Conservation (phyloP, 2,888 invertebrate species). For the Entomobrya multifasciata region DNA sequence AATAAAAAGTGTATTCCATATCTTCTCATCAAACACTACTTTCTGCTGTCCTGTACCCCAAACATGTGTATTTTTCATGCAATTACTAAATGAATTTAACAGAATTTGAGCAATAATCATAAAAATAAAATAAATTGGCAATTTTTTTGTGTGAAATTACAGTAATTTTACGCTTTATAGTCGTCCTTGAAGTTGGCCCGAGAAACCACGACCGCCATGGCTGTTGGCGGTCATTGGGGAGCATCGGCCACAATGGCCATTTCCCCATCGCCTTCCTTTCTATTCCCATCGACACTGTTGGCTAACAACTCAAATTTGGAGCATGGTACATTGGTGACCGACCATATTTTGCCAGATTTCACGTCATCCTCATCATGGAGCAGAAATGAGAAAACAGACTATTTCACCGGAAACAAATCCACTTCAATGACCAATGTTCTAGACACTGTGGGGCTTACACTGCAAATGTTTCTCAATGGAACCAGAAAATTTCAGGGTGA, state of each 20-base stretch:
- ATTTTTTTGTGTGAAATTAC: background rate
- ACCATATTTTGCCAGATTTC: background rate
- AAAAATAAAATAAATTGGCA: background rate
- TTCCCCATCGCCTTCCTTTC: conserved; percentile 3
- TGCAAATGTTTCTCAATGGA: conserved; percentile 51
- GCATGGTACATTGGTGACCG: background rate
- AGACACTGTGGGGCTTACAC: conserved; percentile 45
- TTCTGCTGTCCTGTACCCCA: background rate
- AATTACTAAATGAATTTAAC: background rate
- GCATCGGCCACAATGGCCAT: conserved; percentile 2
- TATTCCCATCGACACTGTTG: background rate
- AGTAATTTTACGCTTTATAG: too few species aligned
- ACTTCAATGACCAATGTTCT: conserved; percentile 27
- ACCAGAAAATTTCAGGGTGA: conserved; percentile 1
- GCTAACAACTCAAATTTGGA: background rate
- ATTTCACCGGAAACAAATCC: conserved; percentile 11
- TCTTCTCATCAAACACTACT: too few species aligned
- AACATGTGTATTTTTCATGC: background rate
- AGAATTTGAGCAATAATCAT: background rate
- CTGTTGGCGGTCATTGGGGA: conserved; percentile 28
- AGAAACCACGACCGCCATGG: background rate
- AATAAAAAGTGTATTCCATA: background rate
- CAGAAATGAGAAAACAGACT: conserved; percentile 11
- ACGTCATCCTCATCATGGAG: conserved; percentile 39
- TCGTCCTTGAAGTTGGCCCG: background rate